These are phyloP conservation scores for Pterobdella sp. DNA, from an alignment of 2,888 invertebrate genomes.

Conservation along the genomic window DNA sequence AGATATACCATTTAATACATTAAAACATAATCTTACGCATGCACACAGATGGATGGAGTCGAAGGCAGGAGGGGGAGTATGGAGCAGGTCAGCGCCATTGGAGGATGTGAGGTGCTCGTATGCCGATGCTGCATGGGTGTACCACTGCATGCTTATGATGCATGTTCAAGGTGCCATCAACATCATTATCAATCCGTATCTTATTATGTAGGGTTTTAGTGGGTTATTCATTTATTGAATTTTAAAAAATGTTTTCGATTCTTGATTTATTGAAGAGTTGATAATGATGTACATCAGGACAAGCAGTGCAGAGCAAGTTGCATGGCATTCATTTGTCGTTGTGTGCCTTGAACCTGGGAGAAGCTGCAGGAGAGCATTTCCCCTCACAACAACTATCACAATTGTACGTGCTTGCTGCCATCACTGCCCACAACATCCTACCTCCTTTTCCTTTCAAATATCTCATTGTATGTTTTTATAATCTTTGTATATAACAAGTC, in stretches of 20 bases:
- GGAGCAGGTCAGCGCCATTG: slow-evolving; percentile 45
- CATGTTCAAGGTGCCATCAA: slow-evolving; percentile 59
- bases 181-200: neutral
- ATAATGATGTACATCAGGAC: too few relatives aligned
- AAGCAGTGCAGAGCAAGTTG: slow-evolving; percentile 36
- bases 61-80: slow-evolving; percentile 64
- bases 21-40: too few relatives aligned
- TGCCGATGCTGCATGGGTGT: slow-evolving; percentile 56
- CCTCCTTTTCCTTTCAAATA: slow-evolving; percentile 57
- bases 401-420: slow-evolving; percentile 72
- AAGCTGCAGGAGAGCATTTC: slow-evolving; percentile 65
- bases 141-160: slow-evolving; percentile 74
- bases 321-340: slow-evolving; percentile 64
- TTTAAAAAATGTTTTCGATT: too few relatives aligned
- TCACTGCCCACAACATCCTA: slow-evolving; percentile 63
- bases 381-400: slow-evolving; percentile 65
- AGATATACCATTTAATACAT: too few relatives aligned
- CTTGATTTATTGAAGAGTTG: too few relatives aligned
- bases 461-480: slow-evolving; percentile 50
- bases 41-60: slow-evolving; percentile 70
- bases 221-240: too few relatives aligned
- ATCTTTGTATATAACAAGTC: neutral
- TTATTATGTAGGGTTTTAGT: too few relatives aligned
- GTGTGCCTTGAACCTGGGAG: slow-evolving; percentile 77
- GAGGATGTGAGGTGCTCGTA: slow-evolving; percentile 45